These are phyloP conservation scores for Thelaira solivaga DNA, from an alignment of 2,888 invertebrate genomes.

Conservation along the genomic window DNA sequence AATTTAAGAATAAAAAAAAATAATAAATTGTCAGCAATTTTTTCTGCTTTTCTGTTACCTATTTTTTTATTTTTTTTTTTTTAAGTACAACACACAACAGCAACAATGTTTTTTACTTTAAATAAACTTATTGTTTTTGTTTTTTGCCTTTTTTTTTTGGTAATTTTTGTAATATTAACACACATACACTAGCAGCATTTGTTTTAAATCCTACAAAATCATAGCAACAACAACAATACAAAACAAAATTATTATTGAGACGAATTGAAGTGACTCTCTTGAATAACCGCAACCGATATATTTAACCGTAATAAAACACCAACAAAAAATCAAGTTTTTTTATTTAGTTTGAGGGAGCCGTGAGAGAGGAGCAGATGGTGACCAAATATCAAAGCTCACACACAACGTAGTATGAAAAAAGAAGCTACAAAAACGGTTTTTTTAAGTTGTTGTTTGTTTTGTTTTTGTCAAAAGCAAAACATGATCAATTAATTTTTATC, in stretches of 20 bases:
- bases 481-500: constrained; percentile 12
- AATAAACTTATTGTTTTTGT: not conserved
- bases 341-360: not conserved
- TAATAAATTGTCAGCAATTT: constrained; percentile 14
- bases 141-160: too few relatives aligned
- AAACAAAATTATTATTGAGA: constrained; percentile 21
- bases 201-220: constrained; percentile 26
- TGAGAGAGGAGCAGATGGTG: not conserved
- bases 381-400: constrained; percentile 2
- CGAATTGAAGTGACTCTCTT: constrained; percentile 20
- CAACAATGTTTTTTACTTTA: not conserved
- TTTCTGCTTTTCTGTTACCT: not conserved
- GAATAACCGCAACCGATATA: constrained; percentile 14
- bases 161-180: constrained; percentile 22
- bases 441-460: constrained; percentile 22
- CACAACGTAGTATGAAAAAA: constrained; percentile 12
- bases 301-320: constrained; percentile 19
- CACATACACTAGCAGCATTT: constrained; percentile 14
- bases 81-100: constrained; percentile 29
- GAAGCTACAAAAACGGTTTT: constrained; percentile 30
- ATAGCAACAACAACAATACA: constrained; percentile 17
- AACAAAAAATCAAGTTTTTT: constrained; percentile 33
- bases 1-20: not conserved
- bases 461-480: constrained; percentile 24
- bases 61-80: constrained; percentile 11